These are phyloP conservation scores for Scomber colias DNA, from an alignment of 2,113 vertebrate species.

Conservation along the genomic window DNA sequence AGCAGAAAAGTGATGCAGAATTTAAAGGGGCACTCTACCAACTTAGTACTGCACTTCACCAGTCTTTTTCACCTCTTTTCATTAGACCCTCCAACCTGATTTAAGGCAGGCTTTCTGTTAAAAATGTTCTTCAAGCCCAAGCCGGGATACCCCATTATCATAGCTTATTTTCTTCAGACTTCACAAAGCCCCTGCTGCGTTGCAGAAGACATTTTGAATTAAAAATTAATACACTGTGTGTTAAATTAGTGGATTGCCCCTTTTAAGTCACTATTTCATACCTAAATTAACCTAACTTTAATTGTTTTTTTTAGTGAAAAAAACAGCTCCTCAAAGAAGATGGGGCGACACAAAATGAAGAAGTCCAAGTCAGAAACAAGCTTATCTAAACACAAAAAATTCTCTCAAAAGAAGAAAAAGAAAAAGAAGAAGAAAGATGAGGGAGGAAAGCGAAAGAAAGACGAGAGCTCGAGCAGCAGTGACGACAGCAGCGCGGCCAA, in stretches of 20 bases:
- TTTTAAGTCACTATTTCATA: neutral
- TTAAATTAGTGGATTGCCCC: neutral
- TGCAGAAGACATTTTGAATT: neutral
- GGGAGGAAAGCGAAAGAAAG: conserved; percentile 65
- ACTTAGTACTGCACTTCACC: neutral
- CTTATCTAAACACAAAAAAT: conserved; percentile 91
- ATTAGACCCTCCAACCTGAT: no score
- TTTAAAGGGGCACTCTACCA: neutral
- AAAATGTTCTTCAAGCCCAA: neutral
- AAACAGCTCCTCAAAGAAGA: conserved; percentile 70
- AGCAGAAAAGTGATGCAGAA: no score
- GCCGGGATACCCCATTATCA: neutral
- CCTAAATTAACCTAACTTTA: neutral
- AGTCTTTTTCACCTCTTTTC: no score
- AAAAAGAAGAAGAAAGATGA: conserved; percentile 90
- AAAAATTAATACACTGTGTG: no score
- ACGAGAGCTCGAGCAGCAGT: conserved; percentile 70
- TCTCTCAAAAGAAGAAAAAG: conserved; percentile 90
- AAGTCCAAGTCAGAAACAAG: conserved; percentile 81
- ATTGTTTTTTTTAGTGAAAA: conserved; percentile 58
- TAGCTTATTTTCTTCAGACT: neutral
- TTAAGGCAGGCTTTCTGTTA: neutral
- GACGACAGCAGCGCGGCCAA: conserved; percentile 52
- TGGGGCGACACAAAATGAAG: conserved; percentile 83
- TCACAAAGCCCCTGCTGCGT: neutral